phyloP scores from a whole-genome alignment of 92 coral and sea anemone species.

The Phenganax subtilis region DNA sequence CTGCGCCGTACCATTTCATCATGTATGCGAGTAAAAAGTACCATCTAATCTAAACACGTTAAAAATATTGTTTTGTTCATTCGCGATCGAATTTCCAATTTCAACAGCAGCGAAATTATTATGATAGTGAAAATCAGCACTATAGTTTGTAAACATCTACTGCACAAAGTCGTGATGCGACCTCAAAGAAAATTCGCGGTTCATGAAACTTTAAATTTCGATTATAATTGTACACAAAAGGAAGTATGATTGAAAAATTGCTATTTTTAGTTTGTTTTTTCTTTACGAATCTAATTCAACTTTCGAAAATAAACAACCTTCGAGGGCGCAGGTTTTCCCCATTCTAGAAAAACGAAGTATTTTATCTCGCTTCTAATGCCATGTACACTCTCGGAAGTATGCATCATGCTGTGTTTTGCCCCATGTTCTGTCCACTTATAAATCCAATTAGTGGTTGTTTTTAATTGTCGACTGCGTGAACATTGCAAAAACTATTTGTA shows the following conservation, averaged over 20 bases:
- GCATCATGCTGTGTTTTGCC: not conserved
- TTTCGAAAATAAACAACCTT: not conserved
- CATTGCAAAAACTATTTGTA: not conserved
- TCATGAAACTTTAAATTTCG: not conserved
- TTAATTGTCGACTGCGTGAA: not conserved
- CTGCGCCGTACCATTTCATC: no score
- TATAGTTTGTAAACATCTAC: slow-evolving; percentile 9
- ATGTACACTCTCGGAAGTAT: not conserved
- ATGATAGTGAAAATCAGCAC: slow-evolving; percentile 8
- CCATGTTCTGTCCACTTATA: slow-evolving; percentile 15
- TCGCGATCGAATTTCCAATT: not conserved
- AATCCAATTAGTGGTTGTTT: slow-evolving; percentile 27
- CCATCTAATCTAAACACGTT: no score
- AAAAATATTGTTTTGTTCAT: not conserved
- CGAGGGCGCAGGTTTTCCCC: not conserved
- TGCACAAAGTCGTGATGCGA: not conserved
- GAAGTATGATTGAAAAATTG: not conserved
- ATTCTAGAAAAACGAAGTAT: slow-evolving; percentile 14
- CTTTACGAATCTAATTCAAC: not conserved
- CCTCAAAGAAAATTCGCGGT: slow-evolving; percentile 1
- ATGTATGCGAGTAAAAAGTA: no score
- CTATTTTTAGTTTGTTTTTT: slow-evolving; percentile 1
- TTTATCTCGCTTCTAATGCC: slow-evolving; percentile 1
- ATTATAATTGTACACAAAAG: not conserved
- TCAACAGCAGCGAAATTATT: not conserved